Conservation (phyloP, 2,888 invertebrate genomes). For the Perizoma affinitatum region DNA sequence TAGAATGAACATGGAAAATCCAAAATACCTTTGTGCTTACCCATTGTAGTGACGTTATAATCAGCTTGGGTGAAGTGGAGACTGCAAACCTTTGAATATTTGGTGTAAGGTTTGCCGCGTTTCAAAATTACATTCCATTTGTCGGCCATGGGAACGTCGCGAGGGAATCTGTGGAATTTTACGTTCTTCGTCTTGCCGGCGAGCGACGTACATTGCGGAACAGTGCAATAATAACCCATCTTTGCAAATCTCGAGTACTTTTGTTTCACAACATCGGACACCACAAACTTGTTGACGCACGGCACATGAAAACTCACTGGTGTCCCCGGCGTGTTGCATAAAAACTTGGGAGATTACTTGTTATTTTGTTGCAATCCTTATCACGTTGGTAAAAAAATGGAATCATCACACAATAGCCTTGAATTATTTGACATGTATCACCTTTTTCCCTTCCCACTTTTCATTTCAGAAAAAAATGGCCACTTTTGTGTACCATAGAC, state of each 20-base stretch:
- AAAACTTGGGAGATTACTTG: conserved; percentile 43
- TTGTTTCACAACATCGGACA: conserved; percentile 45
- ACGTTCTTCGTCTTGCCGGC: conserved; percentile 83
- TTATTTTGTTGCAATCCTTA: conserved; percentile 73
- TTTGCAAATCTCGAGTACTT: conserved; percentile 47
- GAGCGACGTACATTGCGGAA: conserved; percentile 80
- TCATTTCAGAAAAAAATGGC: conserved; percentile 57
- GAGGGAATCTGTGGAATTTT: conserved; percentile 79
- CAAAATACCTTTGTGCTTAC: conserved; percentile 80
- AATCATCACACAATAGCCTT: conserved; percentile 81
- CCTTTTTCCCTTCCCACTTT: conserved; percentile 75
- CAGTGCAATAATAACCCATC: conserved; percentile 83
- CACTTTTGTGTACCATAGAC: conserved; percentile 54
- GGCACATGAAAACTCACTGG: conserved; percentile 50
- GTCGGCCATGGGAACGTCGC: conserved; percentile 69
- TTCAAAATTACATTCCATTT: conserved; percentile 76
- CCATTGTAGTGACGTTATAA: conserved; percentile 81
- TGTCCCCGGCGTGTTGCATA: conserved; percentile 38
- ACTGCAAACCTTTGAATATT: conserved; percentile 81
- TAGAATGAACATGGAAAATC: conserved; percentile 69
- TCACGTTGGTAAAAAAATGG: conserved; percentile 79
- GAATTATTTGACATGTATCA: conserved; percentile 82
- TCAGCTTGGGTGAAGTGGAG: conserved; percentile 76
- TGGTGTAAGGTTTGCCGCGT: conserved; percentile 78
- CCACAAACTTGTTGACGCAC: conserved; percentile 42